A percentile compares a stretch with the other conserved stretches of the same genome.
Evolutionary conservation across 2,113 vertebrate species (phyloP).

Genomic region (Glareola pratincola): DNA sequence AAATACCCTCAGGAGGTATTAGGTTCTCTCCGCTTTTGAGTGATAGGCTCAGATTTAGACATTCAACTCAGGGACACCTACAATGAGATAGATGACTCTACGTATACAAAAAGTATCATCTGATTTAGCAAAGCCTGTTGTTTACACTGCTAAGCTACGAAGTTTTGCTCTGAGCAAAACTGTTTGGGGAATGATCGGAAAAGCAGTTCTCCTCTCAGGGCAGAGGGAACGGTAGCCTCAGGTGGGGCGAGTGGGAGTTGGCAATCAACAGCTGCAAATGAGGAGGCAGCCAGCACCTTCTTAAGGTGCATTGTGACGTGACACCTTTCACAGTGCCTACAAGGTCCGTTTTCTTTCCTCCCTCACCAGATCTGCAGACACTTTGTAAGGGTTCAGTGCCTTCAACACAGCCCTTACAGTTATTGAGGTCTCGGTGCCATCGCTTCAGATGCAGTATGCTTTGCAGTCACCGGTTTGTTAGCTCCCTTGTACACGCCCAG

Average conservation of each 20-base stretch:
- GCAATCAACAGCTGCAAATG: not conserved
- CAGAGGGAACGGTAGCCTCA: not conserved
- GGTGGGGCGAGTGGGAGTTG: not conserved
- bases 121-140: not conserved
- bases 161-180: not conserved
- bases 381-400: not conserved
- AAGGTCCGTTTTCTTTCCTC: not conserved
- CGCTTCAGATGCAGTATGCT: not conserved
- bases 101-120: not conserved
- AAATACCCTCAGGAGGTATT: not conserved
- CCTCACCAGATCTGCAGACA: not conserved
- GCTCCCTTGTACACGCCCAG: not conserved
- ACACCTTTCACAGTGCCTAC: not conserved
- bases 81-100: not conserved
- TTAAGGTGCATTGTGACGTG: not conserved
- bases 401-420: not conserved
- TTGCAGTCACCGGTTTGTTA: not conserved
- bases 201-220: not conserved
- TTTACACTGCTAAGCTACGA: not conserved
- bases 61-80: not conserved
- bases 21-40: not conserved
- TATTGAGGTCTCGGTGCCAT: not conserved
- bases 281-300: not conserved
- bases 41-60: not conserved
- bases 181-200: not conserved